phyloP scores from a whole-genome alignment of 2,888 invertebrate species.

The Lasioglossum figueresi region DNA sequence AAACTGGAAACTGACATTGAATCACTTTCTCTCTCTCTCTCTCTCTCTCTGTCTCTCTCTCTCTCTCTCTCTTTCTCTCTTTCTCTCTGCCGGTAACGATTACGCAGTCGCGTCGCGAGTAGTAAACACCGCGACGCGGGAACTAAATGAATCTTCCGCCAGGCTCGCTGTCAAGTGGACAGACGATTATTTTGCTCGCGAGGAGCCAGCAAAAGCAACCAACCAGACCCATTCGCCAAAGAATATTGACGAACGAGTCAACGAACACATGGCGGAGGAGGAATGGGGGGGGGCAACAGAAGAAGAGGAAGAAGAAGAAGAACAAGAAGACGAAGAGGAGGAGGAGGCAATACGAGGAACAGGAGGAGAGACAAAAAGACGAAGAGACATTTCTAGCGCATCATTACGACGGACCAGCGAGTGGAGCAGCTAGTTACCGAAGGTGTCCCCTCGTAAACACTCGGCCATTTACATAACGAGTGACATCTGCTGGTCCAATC shows the following conservation, averaged over 20 bases:
- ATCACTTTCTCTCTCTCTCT: slow-evolving; percentile 20
- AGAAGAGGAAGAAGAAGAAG: slow-evolving; percentile 6
- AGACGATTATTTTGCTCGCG: slow-evolving; percentile 41
- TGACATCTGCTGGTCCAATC: slow-evolving; percentile 82
- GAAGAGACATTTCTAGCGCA: slow-evolving; percentile 68
- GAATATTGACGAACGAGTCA: slow-evolving; percentile 48
- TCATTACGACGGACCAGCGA: slow-evolving; percentile 69
- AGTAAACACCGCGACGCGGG: slow-evolving; percentile 5
- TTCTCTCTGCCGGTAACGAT: not conserved
- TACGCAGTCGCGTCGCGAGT: slow-evolving; percentile 4
- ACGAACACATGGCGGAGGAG: slow-evolving; percentile 17
- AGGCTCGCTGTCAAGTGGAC: slow-evolving; percentile 16
- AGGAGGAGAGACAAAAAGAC: slow-evolving; percentile 47
- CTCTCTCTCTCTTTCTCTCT: slow-evolving; percentile 17
- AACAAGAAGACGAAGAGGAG: slow-evolving; percentile 24
- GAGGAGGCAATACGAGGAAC: slow-evolving; percentile 33
- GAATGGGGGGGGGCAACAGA: slow-evolving; percentile 5
- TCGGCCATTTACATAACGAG: slow-evolving; percentile 82
- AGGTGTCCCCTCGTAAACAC: slow-evolving; percentile 82
- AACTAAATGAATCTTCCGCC: slow-evolving; percentile 37
- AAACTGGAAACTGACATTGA: slow-evolving; percentile 2
- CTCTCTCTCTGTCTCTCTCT: no score
- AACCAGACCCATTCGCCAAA: slow-evolving; percentile 34
- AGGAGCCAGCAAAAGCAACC: slow-evolving; percentile 26
- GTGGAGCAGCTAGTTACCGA: slow-evolving; percentile 75